These are phyloP conservation scores for Deroplatys truncata DNA, from an alignment of 2,888 invertebrate species.

Conservation along the genomic window DNA sequence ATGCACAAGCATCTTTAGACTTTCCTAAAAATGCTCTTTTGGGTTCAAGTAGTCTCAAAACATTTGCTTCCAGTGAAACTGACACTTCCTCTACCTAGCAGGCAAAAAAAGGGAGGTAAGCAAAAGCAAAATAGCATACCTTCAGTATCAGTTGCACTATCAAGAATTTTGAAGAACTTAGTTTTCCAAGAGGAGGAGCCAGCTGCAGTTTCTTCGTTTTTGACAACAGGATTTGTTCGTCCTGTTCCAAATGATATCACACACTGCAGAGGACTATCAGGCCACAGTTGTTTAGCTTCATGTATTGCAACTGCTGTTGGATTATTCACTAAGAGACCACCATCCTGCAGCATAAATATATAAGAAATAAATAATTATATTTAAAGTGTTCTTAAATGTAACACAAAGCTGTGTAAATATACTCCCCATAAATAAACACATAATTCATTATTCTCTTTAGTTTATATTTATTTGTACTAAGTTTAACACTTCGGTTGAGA, in stretches of 20 bases:
- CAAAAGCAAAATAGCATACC: slow-evolving; percentile 45
- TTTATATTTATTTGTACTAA: no score
- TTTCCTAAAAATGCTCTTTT: no score
- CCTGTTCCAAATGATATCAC: slow-evolving; percentile 83
- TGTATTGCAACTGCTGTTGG: slow-evolving; percentile 85
- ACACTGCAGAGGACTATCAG: slow-evolving; percentile 66
- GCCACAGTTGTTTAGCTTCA: slow-evolving; percentile 81
- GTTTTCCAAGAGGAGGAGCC: slow-evolving; percentile 63
- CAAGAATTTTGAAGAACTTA: slow-evolving; percentile 75
- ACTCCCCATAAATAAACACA: no score
- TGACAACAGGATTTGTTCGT: slow-evolving; percentile 46
- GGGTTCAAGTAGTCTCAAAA: no score
- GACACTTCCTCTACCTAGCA: no score
- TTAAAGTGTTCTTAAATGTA: no score
- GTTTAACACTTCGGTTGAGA: no score
- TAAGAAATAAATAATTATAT: no score
- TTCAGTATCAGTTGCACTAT: slow-evolving; percentile 85
- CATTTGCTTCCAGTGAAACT: no score
- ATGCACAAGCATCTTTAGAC: no score
- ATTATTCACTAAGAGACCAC: slow-evolving; percentile 83
- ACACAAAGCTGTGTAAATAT: no score
- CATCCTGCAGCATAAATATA: slow-evolving; percentile 53
- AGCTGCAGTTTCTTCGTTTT: slow-evolving; percentile 42
- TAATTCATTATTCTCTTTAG: no score
- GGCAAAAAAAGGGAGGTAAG: background rate